These are phyloP conservation scores for Idaea aversata DNA, from an alignment of 2,888 invertebrate genomes.

Conservation along the genomic window DNA sequence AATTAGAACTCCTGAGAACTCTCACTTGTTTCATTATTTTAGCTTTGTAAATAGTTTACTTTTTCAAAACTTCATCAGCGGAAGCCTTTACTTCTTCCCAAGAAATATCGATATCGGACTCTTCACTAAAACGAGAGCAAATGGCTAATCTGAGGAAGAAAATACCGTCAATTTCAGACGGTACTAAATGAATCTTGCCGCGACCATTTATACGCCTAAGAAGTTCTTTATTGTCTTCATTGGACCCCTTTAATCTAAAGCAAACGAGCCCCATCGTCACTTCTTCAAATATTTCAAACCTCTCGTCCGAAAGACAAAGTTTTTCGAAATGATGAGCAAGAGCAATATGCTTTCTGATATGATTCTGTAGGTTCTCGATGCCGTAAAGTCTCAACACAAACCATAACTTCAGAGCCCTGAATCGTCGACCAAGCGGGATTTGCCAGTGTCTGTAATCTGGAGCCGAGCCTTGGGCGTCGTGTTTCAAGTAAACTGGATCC, in stretches of 20 bases:
- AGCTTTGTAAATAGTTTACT: constrained; percentile 10
- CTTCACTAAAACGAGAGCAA: constrained; percentile 91
- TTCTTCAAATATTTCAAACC: constrained; percentile 94
- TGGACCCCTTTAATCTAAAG: constrained; percentile 93
- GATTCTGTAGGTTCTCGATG: constrained; percentile 90
- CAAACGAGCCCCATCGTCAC: constrained; percentile 97
- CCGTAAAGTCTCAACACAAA: constrained; percentile 96
- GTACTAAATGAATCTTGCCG: constrained; percentile 95
- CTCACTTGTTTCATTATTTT: constrained; percentile 10
- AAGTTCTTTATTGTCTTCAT: constrained; percentile 90
- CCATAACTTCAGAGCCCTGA: constrained; percentile 96
- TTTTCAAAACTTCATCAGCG: constrained; percentile 83
- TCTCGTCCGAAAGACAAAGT: constrained; percentile 85
- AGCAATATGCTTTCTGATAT: constrained; percentile 91
- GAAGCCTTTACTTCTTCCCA: constrained; percentile 92
- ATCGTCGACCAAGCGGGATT: constrained; percentile 95
- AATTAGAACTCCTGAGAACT: background rate
- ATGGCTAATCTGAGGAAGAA: constrained; percentile 95
- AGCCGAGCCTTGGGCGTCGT: constrained; percentile 93
- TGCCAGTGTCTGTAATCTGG: constrained; percentile 99
- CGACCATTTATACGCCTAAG: constrained; percentile 92
- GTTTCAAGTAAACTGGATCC: constrained; percentile 97
- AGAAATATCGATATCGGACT: constrained; percentile 89
- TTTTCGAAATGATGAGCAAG: constrained; percentile 94
- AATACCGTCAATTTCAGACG: constrained; percentile 90